Percentiles rank a stretch among this genome's conserved stretches.
Conservation (phyloP, 2,113 vertebrate species). For the Cyphomyrus plagiostoma region DNA sequence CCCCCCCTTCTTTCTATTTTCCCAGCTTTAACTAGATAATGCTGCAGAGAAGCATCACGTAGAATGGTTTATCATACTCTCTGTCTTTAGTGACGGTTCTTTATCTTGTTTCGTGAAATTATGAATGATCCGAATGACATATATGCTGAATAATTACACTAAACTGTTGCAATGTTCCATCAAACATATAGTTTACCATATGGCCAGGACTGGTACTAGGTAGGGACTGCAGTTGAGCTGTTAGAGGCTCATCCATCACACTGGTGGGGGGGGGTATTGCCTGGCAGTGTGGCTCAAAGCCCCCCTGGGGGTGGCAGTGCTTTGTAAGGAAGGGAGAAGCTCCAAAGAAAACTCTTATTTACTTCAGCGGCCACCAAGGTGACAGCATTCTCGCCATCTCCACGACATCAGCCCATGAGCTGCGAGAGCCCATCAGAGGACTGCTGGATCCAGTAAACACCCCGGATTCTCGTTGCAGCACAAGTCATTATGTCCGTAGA, state of each 20-base stretch:
- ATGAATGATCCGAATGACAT: not conserved
- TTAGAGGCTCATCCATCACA: not conserved
- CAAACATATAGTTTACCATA: not conserved
- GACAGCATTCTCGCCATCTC: not conserved
- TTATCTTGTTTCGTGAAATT: not conserved
- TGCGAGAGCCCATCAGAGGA: not conserved
- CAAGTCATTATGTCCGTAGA: not conserved
- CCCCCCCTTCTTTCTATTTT: too few species aligned
- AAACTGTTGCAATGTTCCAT: not conserved
- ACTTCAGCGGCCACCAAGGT: not conserved
- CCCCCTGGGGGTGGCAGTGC: not conserved
- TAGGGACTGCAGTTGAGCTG: not conserved
- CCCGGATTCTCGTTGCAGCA: not conserved
- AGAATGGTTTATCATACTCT: not conserved
- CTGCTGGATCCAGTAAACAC: not conserved
- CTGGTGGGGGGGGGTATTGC: not conserved
- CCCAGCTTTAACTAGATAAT: not conserved
- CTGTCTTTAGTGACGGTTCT: not conserved
- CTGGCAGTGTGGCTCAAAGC: not conserved
- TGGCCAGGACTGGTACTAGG: not conserved
- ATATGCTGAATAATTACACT: not conserved
- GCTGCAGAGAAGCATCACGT: not conserved
- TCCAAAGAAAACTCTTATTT: not conserved
- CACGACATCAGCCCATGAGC: not conserved
- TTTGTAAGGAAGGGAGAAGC: not conserved